Evolutionary conservation across 2,888 invertebrate genomes (phyloP).

Genomic region (Bhutanitis thaidina): DNA sequence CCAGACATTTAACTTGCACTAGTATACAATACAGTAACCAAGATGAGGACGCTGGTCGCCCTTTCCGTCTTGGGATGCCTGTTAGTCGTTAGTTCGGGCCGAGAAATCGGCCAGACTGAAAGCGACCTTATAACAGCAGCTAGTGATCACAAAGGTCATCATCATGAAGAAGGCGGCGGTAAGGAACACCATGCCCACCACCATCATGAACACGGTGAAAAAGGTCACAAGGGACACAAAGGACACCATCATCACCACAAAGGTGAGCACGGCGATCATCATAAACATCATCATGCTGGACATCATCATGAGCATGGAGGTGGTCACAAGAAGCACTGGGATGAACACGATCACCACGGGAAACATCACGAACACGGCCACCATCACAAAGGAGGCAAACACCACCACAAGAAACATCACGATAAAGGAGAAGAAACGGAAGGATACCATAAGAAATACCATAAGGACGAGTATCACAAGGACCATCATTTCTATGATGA

Average conservation of each 20-base stretch:
- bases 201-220: constrained; percentile 84
- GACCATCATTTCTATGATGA: constrained; percentile 94
- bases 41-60: constrained; percentile 72
- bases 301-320: constrained; percentile 88
- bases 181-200: constrained; percentile 84
- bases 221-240: constrained; percentile 89
- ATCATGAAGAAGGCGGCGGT: constrained; percentile 84
- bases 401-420: constrained; percentile 89
- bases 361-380: constrained; percentile 88
- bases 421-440: constrained; percentile 91
- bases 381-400: constrained; percentile 88
- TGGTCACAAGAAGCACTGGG: constrained; percentile 89
- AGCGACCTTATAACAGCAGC: constrained; percentile 75
- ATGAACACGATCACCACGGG: constrained; percentile 86
- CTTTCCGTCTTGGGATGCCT: constrained; percentile 60
- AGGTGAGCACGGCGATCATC: constrained; percentile 87
- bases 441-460: constrained; percentile 91
- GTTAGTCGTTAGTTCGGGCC: constrained; percentile 51
- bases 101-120: constrained; percentile 54
- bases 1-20: constrained; percentile 51
- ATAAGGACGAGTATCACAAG: constrained; percentile 93
- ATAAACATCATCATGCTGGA: constrained; percentile 87
- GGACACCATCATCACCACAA: constrained; percentile 88
- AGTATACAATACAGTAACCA: constrained; percentile 25
- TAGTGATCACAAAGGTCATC: constrained; percentile 66